phyloP scores from a whole-genome alignment of 2,113 vertebrate species.

The Mohoua ochrocephala region DNA sequence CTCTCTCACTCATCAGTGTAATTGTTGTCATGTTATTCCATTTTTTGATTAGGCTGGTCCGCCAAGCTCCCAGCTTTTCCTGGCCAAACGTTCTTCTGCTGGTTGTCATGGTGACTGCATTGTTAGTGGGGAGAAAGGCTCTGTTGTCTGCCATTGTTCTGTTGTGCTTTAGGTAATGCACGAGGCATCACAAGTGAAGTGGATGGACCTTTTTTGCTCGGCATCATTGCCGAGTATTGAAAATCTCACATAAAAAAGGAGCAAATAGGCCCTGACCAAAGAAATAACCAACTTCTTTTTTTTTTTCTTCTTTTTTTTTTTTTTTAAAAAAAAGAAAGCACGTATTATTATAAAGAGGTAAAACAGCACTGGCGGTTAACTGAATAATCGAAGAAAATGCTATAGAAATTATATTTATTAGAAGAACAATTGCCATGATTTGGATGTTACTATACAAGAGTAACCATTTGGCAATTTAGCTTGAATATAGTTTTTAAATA shows the following conservation, averaged over 20 bases:
- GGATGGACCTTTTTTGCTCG: constrained; percentile 84
- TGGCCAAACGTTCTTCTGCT: constrained; percentile 81
- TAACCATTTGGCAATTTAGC: constrained; percentile 73
- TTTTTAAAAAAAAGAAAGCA: constrained; percentile 58
- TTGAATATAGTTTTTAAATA: constrained; percentile 70
- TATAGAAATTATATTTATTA: constrained; percentile 76
- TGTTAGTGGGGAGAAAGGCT: constrained; percentile 78
- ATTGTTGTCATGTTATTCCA: constrained; percentile 84
- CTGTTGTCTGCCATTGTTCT: constrained; percentile 84
- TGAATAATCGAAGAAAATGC: constrained; percentile 69
- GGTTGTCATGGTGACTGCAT: constrained; percentile 84
- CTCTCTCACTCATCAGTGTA: constrained; percentile 79
- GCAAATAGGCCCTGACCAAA: constrained; percentile 80
- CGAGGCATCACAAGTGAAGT: constrained; percentile 84
- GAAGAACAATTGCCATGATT: constrained; percentile 73
- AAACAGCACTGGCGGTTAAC: constrained; percentile 72
- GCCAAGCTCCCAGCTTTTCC: constrained; percentile 81
- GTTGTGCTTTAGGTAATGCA: constrained; percentile 83
- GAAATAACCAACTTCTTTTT: constrained; percentile 78
- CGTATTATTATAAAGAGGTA: constrained; percentile 73
- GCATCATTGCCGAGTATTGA: constrained; percentile 82
- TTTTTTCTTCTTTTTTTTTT: not conserved
- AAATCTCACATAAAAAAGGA: constrained; percentile 84
- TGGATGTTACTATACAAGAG: constrained; percentile 72
- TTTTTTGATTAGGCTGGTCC: constrained; percentile 84